Percentiles rank a stretch among this genome's conserved stretches.
Conservation (phyloP, 2,797 vertebrate genomes). For the Argyrosomus regius region DNA sequence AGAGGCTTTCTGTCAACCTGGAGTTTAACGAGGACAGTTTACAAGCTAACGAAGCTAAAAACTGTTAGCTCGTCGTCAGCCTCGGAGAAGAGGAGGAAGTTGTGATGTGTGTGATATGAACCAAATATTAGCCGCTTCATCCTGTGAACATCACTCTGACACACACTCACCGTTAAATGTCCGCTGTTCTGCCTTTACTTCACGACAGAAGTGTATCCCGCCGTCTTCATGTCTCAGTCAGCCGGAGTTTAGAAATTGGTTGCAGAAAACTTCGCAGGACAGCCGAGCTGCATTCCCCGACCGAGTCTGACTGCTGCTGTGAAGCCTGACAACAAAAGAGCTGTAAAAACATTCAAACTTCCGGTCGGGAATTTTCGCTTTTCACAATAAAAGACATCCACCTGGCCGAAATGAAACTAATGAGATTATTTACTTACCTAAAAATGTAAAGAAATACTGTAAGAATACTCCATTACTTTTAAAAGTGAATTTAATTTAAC, state of each 20-base stretch:
- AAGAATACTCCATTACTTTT: not conserved
- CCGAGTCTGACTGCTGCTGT: slow-evolving; percentile 24
- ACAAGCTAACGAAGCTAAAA: slow-evolving; percentile 68
- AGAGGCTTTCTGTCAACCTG: not conserved
- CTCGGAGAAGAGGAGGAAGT: slow-evolving; percentile 67
- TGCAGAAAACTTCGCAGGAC: slow-evolving; percentile 71
- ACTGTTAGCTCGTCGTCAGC: slow-evolving; percentile 65
- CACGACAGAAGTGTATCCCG: not conserved
- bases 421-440: too few species aligned
- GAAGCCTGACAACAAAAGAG: slow-evolving; percentile 8
- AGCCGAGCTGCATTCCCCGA: slow-evolving; percentile 57
- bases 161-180: slow-evolving; percentile 46
- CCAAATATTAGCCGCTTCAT: not conserved
- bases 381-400: slow-evolving; percentile 57
- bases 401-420: too few species aligned
- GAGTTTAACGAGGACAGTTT: slow-evolving; percentile 29
- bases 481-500: too few species aligned
- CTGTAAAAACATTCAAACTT: not conserved
- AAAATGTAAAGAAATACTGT: not conserved
- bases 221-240: slow-evolving; percentile 30
- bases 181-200: slow-evolving; percentile 1
- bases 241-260: slow-evolving; percentile 13
- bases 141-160: not conserved
- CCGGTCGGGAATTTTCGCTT: not conserved
- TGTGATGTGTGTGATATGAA: slow-evolving; percentile 38